These are phyloP conservation scores for Villa cingulata DNA, from an alignment of 2,888 invertebrate genomes.

Conservation along the genomic window DNA sequence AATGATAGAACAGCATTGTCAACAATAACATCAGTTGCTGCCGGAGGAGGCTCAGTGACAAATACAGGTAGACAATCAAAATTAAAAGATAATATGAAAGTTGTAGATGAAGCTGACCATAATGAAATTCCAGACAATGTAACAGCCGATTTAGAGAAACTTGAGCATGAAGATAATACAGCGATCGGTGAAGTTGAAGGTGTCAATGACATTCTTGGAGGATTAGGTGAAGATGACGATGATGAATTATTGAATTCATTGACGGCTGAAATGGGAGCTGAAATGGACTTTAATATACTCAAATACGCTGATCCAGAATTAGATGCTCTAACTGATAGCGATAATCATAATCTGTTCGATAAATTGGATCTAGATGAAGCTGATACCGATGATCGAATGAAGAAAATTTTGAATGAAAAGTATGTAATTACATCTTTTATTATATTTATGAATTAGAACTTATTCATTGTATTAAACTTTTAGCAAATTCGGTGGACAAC, in stretches of 20 bases:
- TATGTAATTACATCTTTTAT: background rate
- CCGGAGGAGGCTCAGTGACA: constrained; percentile 17
- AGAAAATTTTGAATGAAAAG: constrained; percentile 24
- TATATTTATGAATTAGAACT: too few relatives aligned
- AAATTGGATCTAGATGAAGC: constrained; percentile 70
- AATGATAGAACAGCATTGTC: constrained; percentile 27
- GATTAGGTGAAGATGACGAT: constrained; percentile 75
- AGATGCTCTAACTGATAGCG: constrained; percentile 62
- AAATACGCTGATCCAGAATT: constrained; percentile 92
- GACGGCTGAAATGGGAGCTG: constrained; percentile 74
- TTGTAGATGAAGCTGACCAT: constrained; percentile 30
- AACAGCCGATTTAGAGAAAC: constrained; percentile 52
- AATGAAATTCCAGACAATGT: constrained; percentile 53
- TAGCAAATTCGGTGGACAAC: background rate
- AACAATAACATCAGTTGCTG: constrained; percentile 22
- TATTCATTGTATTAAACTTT: background rate
- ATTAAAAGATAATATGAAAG: constrained; percentile 7
- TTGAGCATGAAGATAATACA: constrained; percentile 51
- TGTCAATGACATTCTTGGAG: constrained; percentile 68
- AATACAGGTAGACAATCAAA: constrained; percentile 18
- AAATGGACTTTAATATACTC: constrained; percentile 91
- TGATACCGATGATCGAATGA: constrained; percentile 44
- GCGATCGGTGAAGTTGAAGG: constrained; percentile 46
- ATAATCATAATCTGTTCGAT: constrained; percentile 75
- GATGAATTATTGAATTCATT: constrained; percentile 63